Percentiles rank a stretch among this genome's conserved stretches.
These are phyloP conservation scores for Cyprinodon brontotheroides DNA, from an alignment of 2,113 vertebrate genomes.

Conservation along the genomic window DNA sequence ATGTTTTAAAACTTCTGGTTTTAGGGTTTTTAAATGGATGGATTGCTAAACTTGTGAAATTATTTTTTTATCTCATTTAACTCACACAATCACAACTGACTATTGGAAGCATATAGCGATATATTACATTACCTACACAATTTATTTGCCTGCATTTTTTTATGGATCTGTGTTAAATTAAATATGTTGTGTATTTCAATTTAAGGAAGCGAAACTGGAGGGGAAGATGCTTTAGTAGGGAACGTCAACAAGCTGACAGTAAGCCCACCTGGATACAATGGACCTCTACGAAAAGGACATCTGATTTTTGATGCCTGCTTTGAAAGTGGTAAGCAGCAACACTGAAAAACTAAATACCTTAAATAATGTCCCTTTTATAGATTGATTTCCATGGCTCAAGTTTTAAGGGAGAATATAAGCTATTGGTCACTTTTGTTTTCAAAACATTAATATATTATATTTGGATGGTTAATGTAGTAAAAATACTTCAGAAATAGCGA, in stretches of 20 bases:
- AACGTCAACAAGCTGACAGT: slow-evolving; percentile 91
- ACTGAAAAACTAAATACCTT: background rate
- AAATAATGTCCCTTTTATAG: background rate
- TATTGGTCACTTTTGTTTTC: no score
- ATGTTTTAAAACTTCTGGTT: no score
- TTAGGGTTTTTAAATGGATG: no score
- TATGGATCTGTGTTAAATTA: background rate
- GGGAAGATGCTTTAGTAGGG: slow-evolving; percentile 89
- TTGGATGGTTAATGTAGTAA: background rate
- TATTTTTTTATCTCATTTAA: no score
- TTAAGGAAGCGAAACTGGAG: slow-evolving; percentile 84
- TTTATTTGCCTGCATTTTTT: background rate
- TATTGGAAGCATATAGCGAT: background rate
- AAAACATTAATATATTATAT: background rate
- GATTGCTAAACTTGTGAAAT: no score
- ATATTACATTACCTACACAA: background rate
- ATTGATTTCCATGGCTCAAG: background rate
- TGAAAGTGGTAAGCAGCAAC: slow-evolving; percentile 90
- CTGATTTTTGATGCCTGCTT: slow-evolving; percentile 97
- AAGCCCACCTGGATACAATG: slow-evolving; percentile 85
- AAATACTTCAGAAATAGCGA: background rate
- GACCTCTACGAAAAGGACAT: slow-evolving; percentile 88
- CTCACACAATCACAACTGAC: no score
- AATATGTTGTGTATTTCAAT: slow-evolving; percentile 11
- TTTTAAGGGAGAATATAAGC: background rate